Base-by-base conservation (phyloP, 1,140 invertebrate genomes). In the Microplitis mediator region DNA sequence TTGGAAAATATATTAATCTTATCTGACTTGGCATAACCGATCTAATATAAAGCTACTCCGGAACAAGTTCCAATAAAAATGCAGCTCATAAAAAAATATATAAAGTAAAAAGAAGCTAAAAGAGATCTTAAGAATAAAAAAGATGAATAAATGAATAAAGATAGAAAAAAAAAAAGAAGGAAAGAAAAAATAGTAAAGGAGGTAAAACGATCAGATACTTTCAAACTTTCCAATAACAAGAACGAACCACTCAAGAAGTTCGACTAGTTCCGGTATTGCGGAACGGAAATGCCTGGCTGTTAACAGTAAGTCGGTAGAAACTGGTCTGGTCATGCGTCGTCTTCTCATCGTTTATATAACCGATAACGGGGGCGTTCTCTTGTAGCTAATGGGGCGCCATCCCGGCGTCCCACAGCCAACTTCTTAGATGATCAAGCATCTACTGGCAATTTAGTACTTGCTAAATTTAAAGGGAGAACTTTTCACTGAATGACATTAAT, bases 231-330 rank as follows among this genome's bases (percentile, higher is more conserved):
- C 62, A 71, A 71, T 71, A 71, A 71, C 62, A 71, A 71, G 61
- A 71, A 71, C 61, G 61, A 71, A 63, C 69, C 69, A 71, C 69
- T 71, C 61, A 63, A 71, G 61, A 71, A 71, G 69, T 71, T 71
- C 62, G 69, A 54, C 51, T 62, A 71, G 60, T 71, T 71, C 69
- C 69, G 61, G 69, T 71, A 71, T 71, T 71, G 62, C 62, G 35
- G 34, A 71, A 65, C 62, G 69, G 69, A 71, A 64, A 71, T 71
- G 69, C 62, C 54, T 56, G 61, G 32, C 32, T 50, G 39, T 56
- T 34, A 31, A 14, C 16, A 63, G 61, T 65, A 52, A 63, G 61
- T 54, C 64, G 34, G 62, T 64, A 45, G 62, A 63, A 50, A 66
- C 39, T 31, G 69, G 69, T 71, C 61, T 61, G 45, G 67, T 69